These are phyloP conservation scores for Uloborus plumipes DNA, from an alignment of 2,888 invertebrate genomes.

Conservation along the genomic window DNA sequence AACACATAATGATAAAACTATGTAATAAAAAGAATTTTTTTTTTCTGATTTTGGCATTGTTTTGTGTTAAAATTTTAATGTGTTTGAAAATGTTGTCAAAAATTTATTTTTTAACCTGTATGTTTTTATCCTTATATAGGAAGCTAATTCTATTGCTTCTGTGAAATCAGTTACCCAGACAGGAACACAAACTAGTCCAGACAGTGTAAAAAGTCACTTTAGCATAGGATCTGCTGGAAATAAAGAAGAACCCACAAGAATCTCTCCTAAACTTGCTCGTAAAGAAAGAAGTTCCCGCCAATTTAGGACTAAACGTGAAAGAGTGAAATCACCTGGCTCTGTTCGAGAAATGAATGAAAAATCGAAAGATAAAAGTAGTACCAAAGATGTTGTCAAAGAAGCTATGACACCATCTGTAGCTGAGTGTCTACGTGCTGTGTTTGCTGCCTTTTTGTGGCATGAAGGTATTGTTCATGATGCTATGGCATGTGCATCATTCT, in stretches of 20 bases:
- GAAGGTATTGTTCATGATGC: conserved; percentile 97
- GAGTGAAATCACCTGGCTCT: conserved; percentile 71
- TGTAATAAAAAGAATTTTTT: no score
- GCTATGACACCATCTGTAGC: conserved; percentile 93
- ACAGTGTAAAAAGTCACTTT: conserved; percentile 76
- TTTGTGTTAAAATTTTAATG: neutral
- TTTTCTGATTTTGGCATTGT: neutral
- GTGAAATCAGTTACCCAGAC: conserved; percentile 76
- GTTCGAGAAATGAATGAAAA: conserved; percentile 66
- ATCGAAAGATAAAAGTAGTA: conserved; percentile 70
- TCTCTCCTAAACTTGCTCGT: conserved; percentile 75
- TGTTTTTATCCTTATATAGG: conserved; percentile 67
- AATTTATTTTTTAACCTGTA: neutral
- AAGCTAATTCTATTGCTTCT: conserved; percentile 70
- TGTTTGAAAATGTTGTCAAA: neutral
- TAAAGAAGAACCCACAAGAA: conserved; percentile 73
- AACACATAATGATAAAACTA: neutral
- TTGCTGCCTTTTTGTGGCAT: conserved; percentile 97
- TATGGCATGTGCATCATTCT: conserved; percentile 96
- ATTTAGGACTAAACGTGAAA: conserved; percentile 71
- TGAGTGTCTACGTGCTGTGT: conserved; percentile 92
- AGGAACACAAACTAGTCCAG: conserved; percentile 82
- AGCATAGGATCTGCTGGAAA: conserved; percentile 76
- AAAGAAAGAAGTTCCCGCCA: conserved; percentile 74
- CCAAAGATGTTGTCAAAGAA: conserved; percentile 77